Evolutionary conservation across 2,888 invertebrate genomes (phyloP).

Genomic region (Dysmachus trigonus): DNA sequence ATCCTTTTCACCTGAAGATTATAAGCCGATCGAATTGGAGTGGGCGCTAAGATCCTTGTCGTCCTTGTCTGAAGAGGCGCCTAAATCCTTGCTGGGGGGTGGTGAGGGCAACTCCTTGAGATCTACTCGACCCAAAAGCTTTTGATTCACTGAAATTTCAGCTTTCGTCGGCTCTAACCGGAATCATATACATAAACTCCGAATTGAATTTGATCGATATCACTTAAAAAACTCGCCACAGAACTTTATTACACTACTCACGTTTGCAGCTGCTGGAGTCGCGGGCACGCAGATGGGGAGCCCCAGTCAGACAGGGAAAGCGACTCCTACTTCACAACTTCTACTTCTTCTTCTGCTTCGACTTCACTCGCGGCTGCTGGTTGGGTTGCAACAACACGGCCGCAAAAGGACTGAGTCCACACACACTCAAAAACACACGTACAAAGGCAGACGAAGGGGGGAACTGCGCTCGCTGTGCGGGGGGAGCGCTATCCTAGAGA

Average conservation of each 20-base stretch:
- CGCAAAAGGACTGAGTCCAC: background rate
- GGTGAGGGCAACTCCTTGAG: background rate
- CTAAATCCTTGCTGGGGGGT: background rate
- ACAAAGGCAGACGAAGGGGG: background rate
- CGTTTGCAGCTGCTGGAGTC: conserved; percentile 19
- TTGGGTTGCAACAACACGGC: background rate
- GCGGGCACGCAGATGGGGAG: background rate
- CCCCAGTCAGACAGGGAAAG: conserved; percentile 11
- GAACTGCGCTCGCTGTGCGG: background rate
- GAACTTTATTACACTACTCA: conserved; percentile 18
- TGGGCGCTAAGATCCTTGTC: background rate
- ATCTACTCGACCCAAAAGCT: background rate
- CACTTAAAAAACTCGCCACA: conserved; percentile 15
- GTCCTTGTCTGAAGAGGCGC: background rate
- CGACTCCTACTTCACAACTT: no score
- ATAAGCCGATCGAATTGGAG: background rate
- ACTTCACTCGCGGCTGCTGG: conserved; percentile 16
- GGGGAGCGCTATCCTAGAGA: conserved; percentile 1
- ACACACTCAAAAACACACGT: no score
- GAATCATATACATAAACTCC: background rate
- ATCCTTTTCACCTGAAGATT: background rate
- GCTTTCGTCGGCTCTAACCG: background rate
- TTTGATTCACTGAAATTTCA: background rate
- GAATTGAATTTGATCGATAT: conserved; percentile 31
- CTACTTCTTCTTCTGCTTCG: background rate